Conservation (phyloP, 2,113 vertebrate genomes). For the Trochalopteron elliotii region DNA sequence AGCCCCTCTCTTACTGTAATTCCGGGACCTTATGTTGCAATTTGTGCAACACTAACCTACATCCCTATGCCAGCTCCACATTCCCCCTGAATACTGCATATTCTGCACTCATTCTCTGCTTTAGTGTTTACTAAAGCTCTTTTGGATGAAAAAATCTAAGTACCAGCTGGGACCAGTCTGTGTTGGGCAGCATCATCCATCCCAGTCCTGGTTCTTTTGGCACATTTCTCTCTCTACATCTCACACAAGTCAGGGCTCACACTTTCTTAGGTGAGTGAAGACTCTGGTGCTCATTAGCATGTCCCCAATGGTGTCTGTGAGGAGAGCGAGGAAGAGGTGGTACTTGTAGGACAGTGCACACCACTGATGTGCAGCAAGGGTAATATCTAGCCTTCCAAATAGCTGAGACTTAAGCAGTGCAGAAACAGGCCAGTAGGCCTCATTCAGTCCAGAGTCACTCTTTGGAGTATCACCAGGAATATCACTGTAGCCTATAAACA, state of each 20-base stretch:
- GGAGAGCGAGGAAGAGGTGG: background rate
- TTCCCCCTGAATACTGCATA: background rate
- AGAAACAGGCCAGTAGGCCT: background rate
- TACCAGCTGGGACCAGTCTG: background rate
- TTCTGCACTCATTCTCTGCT: background rate
- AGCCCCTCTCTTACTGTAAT: background rate
- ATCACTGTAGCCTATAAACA: background rate
- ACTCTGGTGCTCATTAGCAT: background rate
- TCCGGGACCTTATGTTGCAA: background rate
- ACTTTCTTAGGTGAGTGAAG: background rate
- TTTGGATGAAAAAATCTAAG: background rate
- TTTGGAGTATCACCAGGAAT: background rate
- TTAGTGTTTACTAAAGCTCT: background rate
- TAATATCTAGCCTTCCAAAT: background rate
- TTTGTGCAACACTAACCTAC: background rate
- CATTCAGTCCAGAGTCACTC: background rate
- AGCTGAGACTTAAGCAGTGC: background rate
- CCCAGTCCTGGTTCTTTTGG: background rate
- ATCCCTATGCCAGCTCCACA: background rate
- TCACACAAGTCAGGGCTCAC: accelerated
- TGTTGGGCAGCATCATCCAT: background rate
- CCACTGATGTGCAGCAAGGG: background rate
- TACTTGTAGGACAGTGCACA: background rate
- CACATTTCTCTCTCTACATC: background rate
- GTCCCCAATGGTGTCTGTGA: background rate